Evolutionary conservation across 1,140 invertebrate species (phyloP), one percentile per base, ranked within the genome.

Genomic region (Idris sp.): DNA sequence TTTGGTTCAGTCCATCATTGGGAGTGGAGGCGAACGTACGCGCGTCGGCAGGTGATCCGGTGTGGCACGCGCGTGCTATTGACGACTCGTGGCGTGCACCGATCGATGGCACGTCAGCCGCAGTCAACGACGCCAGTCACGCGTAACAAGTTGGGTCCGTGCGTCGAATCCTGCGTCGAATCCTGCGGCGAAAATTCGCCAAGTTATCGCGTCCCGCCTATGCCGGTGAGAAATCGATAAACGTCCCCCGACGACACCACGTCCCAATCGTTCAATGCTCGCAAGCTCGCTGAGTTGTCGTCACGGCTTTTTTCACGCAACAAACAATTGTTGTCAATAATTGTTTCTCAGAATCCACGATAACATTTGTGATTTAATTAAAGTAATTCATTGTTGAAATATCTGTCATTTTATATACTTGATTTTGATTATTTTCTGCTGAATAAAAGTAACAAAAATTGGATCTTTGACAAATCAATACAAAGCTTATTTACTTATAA

Each of bases 181-280:
- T n/a, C n/a, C n/a, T n/a, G n/a, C n/a, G n/a, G 44, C 38, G 46
- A 13, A 53, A n/a, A 31, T 15, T 44, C 46, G 56, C 51, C 22
- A 38, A 28, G 64, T 69, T 68, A 69, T 71, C 62, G 54, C 58
- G 59, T 76, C 33, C 30, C 62, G 72, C 72, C 72, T 65, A 68
- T 67, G 54, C 67, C 67, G 71, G 51, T 61, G 51, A 8, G 53
- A 76, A 62, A 79, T 76, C 69, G 69, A 79, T 76, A 79, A 59
- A 48, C 74, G 36, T 30, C 44, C 44, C 40, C 13, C 40, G 44
- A 46, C 46, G 41, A 65, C 43, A n/a, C n/a, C 48, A 31, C 49
- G 61, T 46, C 49, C 41, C 51, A 51, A 31, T 48, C 41, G 14
- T 15, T 59, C 22, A 38, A 16, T n/a, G 5, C 28, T 2, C 28